Conservation (phyloP, 2,888 invertebrate genomes). For the Acronicta psi region DNA sequence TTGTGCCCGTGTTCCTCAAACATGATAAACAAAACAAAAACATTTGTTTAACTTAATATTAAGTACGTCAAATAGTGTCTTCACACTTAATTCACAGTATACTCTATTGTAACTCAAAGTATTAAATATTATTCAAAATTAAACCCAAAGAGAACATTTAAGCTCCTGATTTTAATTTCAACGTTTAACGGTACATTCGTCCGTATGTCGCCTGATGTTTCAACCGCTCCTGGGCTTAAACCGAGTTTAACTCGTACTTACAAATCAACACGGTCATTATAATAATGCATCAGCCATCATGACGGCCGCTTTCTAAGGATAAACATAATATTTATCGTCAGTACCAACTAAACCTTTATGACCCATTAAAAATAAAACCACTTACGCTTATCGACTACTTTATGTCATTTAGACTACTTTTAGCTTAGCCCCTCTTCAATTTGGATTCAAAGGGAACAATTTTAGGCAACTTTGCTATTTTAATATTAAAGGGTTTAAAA, state of each 20-base stretch:
- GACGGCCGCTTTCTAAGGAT: slow-evolving; percentile 72
- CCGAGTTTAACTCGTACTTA: slow-evolving; percentile 62
- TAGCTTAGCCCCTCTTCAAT: slow-evolving; percentile 11
- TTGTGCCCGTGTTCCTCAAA: no score
- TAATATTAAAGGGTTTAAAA: neutral
- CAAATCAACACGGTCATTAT: slow-evolving; percentile 78
- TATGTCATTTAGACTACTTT: slow-evolving; percentile 46
- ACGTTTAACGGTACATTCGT: neutral
- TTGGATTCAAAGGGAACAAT: slow-evolving; percentile 17
- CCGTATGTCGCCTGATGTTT: slow-evolving; percentile 57
- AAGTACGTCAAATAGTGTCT: no score
- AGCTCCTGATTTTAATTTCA: neutral
- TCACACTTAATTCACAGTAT: no score
- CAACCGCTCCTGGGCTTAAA: slow-evolving; percentile 72
- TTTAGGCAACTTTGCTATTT: neutral
- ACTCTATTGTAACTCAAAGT: no score
- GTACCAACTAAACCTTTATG: slow-evolving; percentile 54
- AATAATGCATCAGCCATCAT: slow-evolving; percentile 75
- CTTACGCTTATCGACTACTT: slow-evolving; percentile 55
- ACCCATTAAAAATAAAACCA: slow-evolving; percentile 59
- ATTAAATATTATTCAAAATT: no score
- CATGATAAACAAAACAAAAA: no score
- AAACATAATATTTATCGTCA: slow-evolving; percentile 79
- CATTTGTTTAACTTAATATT: no score
- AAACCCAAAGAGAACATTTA: no score